These are phyloP conservation scores for Neoniphon sammara DNA, from an alignment of 2,797 vertebrate genomes.

Conservation along the genomic window DNA sequence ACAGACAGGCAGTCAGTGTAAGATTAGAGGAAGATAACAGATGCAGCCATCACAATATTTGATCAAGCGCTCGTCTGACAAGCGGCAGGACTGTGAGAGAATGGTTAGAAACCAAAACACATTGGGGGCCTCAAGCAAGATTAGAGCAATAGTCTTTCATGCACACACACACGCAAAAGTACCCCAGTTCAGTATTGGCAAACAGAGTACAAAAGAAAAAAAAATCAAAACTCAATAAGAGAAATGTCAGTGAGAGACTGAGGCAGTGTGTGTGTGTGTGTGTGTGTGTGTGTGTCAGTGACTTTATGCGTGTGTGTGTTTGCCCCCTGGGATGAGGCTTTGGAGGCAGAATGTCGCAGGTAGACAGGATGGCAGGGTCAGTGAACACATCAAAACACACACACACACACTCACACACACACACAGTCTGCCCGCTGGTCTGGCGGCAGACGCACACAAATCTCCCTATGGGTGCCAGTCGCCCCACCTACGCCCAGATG, in stretches of 20 bases:
- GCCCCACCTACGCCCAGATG: conserved; percentile 42
- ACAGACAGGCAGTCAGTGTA: conserved; percentile 53
- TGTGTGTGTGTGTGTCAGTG: conserved; percentile 35
- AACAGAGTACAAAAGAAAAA: conserved; percentile 21
- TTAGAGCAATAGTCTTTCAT: conserved; percentile 22
- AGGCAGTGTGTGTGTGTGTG: conserved; percentile 32
- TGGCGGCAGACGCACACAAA: conserved; percentile 44
- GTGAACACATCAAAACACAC: conserved; percentile 71
- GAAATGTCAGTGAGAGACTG: conserved; percentile 73
- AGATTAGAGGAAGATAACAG: conserved; percentile 57
- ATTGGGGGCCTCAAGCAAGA: neutral
- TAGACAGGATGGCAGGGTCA: conserved; percentile 76
- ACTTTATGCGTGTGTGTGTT: conserved; percentile 20
- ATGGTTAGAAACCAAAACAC: conserved; percentile 36
- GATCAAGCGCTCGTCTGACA: conserved; percentile 30
- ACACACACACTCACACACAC: conserved; percentile 27
- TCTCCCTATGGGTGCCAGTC: conserved; percentile 53
- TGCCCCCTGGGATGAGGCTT: conserved; percentile 64
- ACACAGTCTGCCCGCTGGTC: conserved; percentile 33
- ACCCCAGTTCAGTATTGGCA: conserved; percentile 32
- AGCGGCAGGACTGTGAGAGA: conserved; percentile 37
- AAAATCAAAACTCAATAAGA: conserved; percentile 46
- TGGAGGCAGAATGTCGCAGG: conserved; percentile 73
- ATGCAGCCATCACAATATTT: conserved; percentile 54
- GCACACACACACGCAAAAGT: neutral